Conservation (phyloP, 2,113 vertebrate genomes). For the Gulo gulo region DNA sequence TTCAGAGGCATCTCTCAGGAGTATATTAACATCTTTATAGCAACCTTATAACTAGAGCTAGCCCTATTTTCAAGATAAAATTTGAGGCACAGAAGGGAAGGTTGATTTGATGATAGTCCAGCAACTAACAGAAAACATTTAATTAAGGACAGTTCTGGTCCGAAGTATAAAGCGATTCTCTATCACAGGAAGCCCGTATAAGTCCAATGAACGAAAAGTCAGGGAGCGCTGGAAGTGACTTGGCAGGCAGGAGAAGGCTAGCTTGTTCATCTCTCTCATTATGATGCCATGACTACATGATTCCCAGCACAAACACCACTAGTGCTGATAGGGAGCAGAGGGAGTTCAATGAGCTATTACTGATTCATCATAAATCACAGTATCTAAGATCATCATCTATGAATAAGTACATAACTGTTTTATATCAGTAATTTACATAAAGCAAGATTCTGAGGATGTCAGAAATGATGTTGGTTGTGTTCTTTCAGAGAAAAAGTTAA, state of each 20-base stretch:
- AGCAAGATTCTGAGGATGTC: not conserved
- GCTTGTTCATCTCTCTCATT: not conserved
- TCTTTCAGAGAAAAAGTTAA: not conserved
- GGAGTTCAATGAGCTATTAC: not conserved
- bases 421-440: not conserved
- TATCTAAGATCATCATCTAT: not conserved
- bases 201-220: not conserved
- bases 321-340: not conserved
- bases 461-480: not conserved
- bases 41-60: not conserved
- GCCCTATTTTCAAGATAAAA: not conserved
- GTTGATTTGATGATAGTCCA: not conserved
- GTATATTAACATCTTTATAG: not conserved
- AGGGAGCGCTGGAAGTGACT: not conserved
- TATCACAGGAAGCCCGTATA: not conserved
- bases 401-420: not conserved
- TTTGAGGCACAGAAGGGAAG: not conserved
- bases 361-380: not conserved
- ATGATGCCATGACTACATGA: not conserved
- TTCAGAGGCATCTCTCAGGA: not conserved
- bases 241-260: not conserved
- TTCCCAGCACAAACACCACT: not conserved
- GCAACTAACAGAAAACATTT: not conserved
- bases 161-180: not conserved
- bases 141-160: not conserved